Percentiles rank a stretch among this genome's conserved stretches.
These are phyloP conservation scores for Dallia pectoralis DNA, from an alignment of 2,797 vertebrate species.

Conservation along the genomic window DNA sequence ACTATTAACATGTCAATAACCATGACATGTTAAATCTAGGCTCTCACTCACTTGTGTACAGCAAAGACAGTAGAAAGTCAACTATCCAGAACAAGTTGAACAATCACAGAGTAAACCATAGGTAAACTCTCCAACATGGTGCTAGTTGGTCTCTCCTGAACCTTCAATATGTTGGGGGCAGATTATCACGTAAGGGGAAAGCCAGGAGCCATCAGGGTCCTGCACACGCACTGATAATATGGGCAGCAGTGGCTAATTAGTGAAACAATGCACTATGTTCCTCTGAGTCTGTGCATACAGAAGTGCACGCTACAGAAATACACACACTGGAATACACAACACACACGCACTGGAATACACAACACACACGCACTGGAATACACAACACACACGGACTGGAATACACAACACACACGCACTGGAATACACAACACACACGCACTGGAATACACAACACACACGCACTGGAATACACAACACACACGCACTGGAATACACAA, in stretches of 20 bases:
- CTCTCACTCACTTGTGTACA: too few relatives aligned
- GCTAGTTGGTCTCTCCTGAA: constrained; percentile 53
- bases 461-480: too few relatives aligned
- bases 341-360: constrained; percentile 13
- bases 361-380: constrained; percentile 18
- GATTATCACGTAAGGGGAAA: constrained; percentile 60
- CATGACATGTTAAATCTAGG: too few relatives aligned
- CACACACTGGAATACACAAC: too few relatives aligned
- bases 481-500: constrained; percentile 18
- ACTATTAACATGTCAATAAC: too few relatives aligned
- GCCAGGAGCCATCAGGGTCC: constrained; percentile 63
- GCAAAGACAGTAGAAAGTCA: too few relatives aligned
- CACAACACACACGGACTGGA: constrained; percentile 6
- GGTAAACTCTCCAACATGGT: too few relatives aligned
- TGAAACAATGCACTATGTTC: constrained; percentile 52
- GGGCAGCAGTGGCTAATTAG: constrained; percentile 58
- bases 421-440: too few relatives aligned
- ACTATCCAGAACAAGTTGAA: too few relatives aligned
- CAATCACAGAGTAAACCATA: too few relatives aligned
- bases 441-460: constrained; percentile 20
- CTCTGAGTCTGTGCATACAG: not conserved
- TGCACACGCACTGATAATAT: constrained; percentile 68
- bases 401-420: constrained; percentile 19
- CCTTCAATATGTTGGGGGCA: constrained; percentile 63
- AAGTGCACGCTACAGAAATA: not conserved